Evolutionary conservation across 1,140 invertebrate species (phyloP), one percentile per base, ranked within the genome.

Genomic region (Drosophila baimaii): DNA sequence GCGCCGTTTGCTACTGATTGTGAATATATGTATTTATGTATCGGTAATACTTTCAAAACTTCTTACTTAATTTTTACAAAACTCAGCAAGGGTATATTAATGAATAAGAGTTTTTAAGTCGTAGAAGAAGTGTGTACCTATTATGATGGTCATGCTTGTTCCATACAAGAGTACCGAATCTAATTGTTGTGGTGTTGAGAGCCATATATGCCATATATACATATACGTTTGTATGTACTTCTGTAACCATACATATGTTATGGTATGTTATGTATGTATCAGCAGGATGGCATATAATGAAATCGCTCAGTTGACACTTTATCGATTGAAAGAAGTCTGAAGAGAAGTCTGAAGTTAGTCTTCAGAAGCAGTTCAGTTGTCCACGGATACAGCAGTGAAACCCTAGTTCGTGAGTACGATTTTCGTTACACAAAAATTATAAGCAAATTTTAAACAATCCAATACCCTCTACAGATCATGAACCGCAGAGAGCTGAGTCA

Each of bases 391-490:
- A 33, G 19, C 19, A 9, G 13, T 5, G 5, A 33, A 33, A 17
- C 10, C 5, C 19, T 57, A 25, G 17, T 27, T 57, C 2, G 25
- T 19, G 2, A 29, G 23, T 58, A 25, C 17, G 8, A 23, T 61
- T 57, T 4, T 51, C 9, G 13, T 31, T 33, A 15, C 19, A 15
- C 19, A 15, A n/a, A 31, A 8, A 29, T 29, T 1, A 15, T 25
- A 23, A 10, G 10, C 2, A 19, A 25, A 19, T 33, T 1, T 7
- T 1, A 23, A 17, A 31, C 3, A 10, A 29, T n/a, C 1, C 1
- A 17, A 39, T 21, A 10, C 9, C 10, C 17, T 41, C 7, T 9
- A 29, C 25, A 63, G 54, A 64, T 25, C 1, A 65, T 61, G 56
- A 35, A 31, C 61, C 12, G 56, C 55, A 31, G 29, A 12, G 19